These are phyloP conservation scores for Apamea crenata DNA, from an alignment of 2,888 invertebrate species.

Conservation along the genomic window DNA sequence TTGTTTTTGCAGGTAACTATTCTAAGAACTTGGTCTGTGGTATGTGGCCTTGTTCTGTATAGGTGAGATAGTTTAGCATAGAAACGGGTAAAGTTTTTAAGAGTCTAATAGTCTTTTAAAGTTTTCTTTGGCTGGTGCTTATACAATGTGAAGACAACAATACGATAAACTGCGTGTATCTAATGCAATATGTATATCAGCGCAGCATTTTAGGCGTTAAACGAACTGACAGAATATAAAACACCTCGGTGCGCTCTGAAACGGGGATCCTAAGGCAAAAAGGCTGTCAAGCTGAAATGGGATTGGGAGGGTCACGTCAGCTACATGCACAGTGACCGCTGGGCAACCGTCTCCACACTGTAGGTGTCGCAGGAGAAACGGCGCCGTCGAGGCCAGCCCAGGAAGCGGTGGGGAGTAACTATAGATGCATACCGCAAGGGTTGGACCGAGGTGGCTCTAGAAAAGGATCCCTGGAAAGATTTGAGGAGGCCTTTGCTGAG, in stretches of 20 bases:
- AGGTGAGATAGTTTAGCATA: conserved; percentile 27
- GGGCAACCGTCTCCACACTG: neutral
- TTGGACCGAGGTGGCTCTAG: neutral
- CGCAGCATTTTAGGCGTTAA: neutral
- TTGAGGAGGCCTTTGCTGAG: neutral
- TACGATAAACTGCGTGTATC: neutral
- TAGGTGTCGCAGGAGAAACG: neutral
- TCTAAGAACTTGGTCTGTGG: conserved; percentile 15
- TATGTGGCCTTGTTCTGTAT: conserved; percentile 24
- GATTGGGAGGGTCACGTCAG: neutral
- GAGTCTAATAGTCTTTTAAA: conserved; percentile 6
- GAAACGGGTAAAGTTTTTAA: conserved; percentile 16
- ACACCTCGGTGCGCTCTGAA: neutral
- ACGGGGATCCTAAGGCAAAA: neutral
- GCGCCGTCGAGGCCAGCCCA: neutral
- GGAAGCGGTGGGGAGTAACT: neutral
- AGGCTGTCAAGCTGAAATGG: neutral
- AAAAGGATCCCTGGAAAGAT: too few species aligned
- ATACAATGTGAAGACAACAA: neutral
- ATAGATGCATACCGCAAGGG: neutral
- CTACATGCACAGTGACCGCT: neutral
- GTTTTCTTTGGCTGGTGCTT: neutral
- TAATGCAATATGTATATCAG: neutral
- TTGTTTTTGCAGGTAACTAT: conserved; percentile 40
- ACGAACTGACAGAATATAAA: neutral